Base-by-base conservation (phyloP, 2,797 vertebrate genomes). In the Orestias chungarensis region DNA sequence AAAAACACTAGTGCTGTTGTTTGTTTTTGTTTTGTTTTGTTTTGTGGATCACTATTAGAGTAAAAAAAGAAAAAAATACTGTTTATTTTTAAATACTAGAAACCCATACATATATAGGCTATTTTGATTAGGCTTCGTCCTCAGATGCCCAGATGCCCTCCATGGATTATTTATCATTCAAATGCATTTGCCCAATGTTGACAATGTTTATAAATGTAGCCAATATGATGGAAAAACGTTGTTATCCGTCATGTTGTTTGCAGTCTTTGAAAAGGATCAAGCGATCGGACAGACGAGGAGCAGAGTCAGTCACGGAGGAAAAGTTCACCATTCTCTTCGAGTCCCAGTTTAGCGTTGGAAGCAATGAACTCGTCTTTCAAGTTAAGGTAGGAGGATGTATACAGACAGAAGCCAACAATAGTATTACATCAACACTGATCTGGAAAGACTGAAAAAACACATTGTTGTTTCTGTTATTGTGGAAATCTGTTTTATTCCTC, bases 261-360 rank as follows among this genome's bases (percentile, higher is more conserved):
- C 71, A 99, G 98, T 99, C 98, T 61, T 87, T 99, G 84, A 99
- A 99, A 90, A 94, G 97, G 71, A 99, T 99, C 82, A 99, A 99
- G 83, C 96, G 98, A 29, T 99, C 97, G 0, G 98, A 99, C 90
- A 93, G 98, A 8, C 96, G 98, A 0, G 98, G 98, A 8, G 97
- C 98, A 0, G 98, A 99, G 78, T 99, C 97, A 0, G 98, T 99
- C 79, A 99, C 98, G 0, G 98, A 99, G 69, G 98, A 99, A 89
- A 99, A 99, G 86, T 99, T 99, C 92, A 99, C 98, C 8, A 96
- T 99, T 80, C 93, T 99, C 57, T 99, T 99, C 0, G 97, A 99
- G 89, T 99, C 97, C 0, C 97, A 99, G 91, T 99, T 99, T 88
- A 99, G 97, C 0, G 95, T 99, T 0, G 98, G 97, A 64, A 97